Evolutionary conservation across 2,888 invertebrate species (phyloP).

Genomic region (Eupeodes latifasciatus): DNA sequence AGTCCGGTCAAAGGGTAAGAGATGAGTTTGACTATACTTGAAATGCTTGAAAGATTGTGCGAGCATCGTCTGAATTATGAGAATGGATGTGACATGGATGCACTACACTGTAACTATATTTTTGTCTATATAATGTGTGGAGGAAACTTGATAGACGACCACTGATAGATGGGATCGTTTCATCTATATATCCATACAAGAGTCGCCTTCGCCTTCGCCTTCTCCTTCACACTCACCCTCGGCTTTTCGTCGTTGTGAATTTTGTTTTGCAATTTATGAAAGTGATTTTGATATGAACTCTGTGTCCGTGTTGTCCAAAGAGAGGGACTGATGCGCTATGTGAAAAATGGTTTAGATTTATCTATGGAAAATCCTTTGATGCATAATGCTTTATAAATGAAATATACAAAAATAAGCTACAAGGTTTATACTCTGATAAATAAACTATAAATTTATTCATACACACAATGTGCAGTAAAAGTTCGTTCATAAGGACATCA

Average conservation of each 20-base stretch:
- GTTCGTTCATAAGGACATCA: slow-evolving; percentile 3
- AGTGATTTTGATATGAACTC: slow-evolving; percentile 46
- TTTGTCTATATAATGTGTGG: not conserved
- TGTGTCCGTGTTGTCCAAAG: slow-evolving; percentile 4
- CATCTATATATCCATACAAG: slow-evolving; percentile 12
- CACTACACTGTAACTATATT: slow-evolving; percentile 24
- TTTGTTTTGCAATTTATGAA: slow-evolving; percentile 43
- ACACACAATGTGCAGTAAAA: not conserved
- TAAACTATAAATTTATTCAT: not conserved
- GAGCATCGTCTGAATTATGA: slow-evolving; percentile 67
- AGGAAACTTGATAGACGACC: slow-evolving; percentile 32
- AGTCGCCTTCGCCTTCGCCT: not conserved
- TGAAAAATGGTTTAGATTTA: slow-evolving; percentile 32
- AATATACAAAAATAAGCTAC: slow-evolving; percentile 1
- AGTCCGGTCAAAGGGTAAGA: slow-evolving; percentile 8
- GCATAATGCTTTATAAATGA: slow-evolving; percentile 1
- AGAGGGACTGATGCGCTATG: not conserved
- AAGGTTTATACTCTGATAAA: slow-evolving; percentile 13
- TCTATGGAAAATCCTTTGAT: slow-evolving; percentile 34
- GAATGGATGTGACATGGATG: slow-evolving; percentile 68
- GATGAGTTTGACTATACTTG: slow-evolving; percentile 33
- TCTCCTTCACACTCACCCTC: too few species aligned
- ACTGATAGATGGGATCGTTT: slow-evolving; percentile 66
- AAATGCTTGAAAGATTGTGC: slow-evolving; percentile 45
- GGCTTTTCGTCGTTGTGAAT: not conserved